Evolutionary conservation across 2,888 invertebrate genomes (phyloP).

Genomic region (Cerastis rubricosa): DNA sequence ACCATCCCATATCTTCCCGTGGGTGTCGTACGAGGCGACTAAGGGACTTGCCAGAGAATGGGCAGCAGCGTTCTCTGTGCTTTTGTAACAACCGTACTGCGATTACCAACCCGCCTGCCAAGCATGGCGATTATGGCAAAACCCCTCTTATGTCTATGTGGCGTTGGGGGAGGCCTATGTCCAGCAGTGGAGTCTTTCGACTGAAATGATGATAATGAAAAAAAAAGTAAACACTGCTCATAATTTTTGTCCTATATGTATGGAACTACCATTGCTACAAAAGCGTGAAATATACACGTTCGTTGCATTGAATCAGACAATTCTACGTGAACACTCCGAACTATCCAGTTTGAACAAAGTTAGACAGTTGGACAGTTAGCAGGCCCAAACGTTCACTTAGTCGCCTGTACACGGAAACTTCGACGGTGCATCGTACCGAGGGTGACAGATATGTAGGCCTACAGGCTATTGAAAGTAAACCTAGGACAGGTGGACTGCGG

Average conservation of each 20-base stretch:
- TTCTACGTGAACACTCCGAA: neutral
- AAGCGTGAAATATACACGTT: neutral
- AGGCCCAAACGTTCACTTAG: constrained; percentile 20
- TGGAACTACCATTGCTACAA: neutral
- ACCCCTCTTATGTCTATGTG: no score
- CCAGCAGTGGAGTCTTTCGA: no score
- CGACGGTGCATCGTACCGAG: neutral
- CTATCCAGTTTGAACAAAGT: constrained; percentile 10
- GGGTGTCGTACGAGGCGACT: no score
- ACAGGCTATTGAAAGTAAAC: neutral
- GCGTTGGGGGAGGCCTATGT: no score
- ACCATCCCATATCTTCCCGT: no score
- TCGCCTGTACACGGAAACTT: neutral
- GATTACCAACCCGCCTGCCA: no score
- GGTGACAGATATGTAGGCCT: neutral
- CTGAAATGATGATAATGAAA: no score
- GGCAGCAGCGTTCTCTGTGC: no score
- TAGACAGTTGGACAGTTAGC: constrained; percentile 34
- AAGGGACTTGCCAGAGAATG: no score
- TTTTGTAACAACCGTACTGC: no score
- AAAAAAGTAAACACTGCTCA: neutral
- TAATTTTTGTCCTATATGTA: neutral
- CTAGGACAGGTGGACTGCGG: neutral
- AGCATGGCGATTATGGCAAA: no score
- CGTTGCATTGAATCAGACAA: neutral